Evolutionary conservation across 2,888 invertebrate species (phyloP).

Genomic region (Acleris sparsana): DNA sequence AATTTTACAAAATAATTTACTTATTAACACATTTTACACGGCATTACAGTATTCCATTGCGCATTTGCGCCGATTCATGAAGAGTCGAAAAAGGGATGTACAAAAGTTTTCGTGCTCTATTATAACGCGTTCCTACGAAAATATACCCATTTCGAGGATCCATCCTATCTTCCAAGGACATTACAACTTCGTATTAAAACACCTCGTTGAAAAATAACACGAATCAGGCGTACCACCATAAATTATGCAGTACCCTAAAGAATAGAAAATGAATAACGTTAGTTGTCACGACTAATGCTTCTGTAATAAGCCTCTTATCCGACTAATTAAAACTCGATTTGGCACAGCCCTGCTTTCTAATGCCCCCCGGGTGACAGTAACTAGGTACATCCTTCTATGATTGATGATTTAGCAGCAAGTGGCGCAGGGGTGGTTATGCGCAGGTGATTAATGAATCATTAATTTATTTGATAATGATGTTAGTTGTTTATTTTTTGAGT

Average conservation of each 20-base stretch:
- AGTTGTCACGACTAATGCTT: constrained; percentile 74
- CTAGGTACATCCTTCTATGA: constrained; percentile 62
- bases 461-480: constrained; percentile 37
- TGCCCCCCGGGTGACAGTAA: constrained; percentile 58
- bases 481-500: constrained; percentile 16
- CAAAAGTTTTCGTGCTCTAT: no score
- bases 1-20: no score
- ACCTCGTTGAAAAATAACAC: no score
- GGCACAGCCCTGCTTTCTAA: constrained; percentile 68
- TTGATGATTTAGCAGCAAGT: constrained; percentile 31
- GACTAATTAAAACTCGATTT: constrained; percentile 83
- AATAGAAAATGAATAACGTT: constrained; percentile 59
- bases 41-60: no score
- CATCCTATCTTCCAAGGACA: no score
- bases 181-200: no score
- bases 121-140: no score
- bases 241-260: constrained; percentile 54
- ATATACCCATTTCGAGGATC: no score
- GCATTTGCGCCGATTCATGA: no score
- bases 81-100: no score
- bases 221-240: not conserved
- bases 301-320: constrained; percentile 79
- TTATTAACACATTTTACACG: no score
- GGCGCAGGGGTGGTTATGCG: constrained; percentile 19
- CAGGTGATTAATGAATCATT: constrained; percentile 60